A percentile compares a stretch with the other conserved stretches of the same genome.
Evolutionary conservation across 2,113 vertebrate species (phyloP).

Genomic region (Rana temporaria): DNA sequence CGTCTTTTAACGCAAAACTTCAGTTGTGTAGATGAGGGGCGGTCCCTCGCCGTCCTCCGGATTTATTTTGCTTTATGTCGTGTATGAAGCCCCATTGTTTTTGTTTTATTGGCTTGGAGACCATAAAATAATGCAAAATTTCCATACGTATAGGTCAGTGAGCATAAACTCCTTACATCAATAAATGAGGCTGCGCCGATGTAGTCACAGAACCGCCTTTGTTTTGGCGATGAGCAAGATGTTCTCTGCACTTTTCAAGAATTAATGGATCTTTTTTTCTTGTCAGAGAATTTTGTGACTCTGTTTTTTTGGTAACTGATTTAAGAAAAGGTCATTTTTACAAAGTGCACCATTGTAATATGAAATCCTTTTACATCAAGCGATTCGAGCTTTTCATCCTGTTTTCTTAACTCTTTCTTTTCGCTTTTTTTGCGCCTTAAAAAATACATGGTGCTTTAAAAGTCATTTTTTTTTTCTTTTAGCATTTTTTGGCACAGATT

Average conservation of each 20-base stretch:
- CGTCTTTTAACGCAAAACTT: background rate
- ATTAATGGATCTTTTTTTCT: conserved; percentile 17
- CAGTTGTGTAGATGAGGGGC: background rate
- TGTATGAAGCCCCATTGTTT: conserved; percentile 1
- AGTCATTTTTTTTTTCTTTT: too few relatives aligned
- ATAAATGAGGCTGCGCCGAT: background rate
- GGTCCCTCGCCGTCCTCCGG: background rate
- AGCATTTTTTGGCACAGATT: too few relatives aligned
- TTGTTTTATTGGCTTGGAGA: conserved; percentile 33
- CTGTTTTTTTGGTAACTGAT: conserved; percentile 44
- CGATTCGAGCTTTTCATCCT: conserved; percentile 25
- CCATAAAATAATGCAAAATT: conserved; percentile 9
- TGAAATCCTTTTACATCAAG: conserved; percentile 39
- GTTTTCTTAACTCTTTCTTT: conserved; percentile 35
- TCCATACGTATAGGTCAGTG: conserved; percentile 23
- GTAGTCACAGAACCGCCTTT: conserved; percentile 18
- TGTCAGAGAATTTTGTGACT: conserved; percentile 39
- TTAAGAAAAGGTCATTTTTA: conserved; percentile 48
- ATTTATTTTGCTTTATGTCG: background rate
- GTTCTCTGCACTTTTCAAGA: conserved; percentile 20
- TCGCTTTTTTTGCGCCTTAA: too few relatives aligned
- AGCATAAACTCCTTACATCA: conserved; percentile 23
- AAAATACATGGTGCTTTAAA: too few relatives aligned
- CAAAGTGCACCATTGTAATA: conserved; percentile 41
- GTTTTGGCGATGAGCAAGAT: conserved; percentile 14